These are phyloP conservation scores for Gobio gobio DNA, from an alignment of 2,113 vertebrate species.

Conservation along the genomic window DNA sequence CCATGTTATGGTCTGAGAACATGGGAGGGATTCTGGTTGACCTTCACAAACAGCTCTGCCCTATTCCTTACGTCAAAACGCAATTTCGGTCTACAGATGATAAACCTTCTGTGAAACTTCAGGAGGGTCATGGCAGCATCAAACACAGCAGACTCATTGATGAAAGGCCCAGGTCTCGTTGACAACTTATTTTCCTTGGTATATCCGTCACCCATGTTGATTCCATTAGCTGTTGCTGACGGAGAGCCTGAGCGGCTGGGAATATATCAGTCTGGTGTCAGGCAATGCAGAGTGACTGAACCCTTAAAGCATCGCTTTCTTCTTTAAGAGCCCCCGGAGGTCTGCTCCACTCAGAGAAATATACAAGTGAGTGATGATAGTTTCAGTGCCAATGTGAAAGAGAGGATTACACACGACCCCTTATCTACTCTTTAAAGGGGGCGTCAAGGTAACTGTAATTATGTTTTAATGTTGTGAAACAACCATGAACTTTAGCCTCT, in stretches of 20 bases:
- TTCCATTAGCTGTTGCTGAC: slow-evolving; percentile 64
- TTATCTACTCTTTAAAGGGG: slow-evolving; percentile 37
- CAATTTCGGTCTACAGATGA: slow-evolving; percentile 55
- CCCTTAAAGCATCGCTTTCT: slow-evolving; percentile 55
- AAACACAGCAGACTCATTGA: slow-evolving; percentile 49
- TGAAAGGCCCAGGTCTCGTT: slow-evolving; percentile 52
- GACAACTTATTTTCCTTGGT: slow-evolving; percentile 61
- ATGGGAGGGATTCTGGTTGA: slow-evolving; percentile 38
- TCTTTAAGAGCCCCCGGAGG: slow-evolving; percentile 47
- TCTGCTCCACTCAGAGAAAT: slow-evolving; percentile 52
- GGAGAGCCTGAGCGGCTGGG: slow-evolving; percentile 51
- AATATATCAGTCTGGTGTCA: slow-evolving; percentile 59
- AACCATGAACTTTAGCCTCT: slow-evolving; percentile 1
- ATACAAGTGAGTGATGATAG: slow-evolving; percentile 49
- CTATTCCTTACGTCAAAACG: slow-evolving; percentile 49
- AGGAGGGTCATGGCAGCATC: slow-evolving; percentile 53
- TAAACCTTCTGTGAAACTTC: slow-evolving; percentile 59
- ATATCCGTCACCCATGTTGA: slow-evolving; percentile 61
- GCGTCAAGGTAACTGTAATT: slow-evolving; percentile 29
- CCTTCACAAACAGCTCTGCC: slow-evolving; percentile 43
- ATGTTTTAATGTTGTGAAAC: not conserved
- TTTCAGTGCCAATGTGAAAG: slow-evolving; percentile 34
- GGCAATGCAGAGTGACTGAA: slow-evolving; percentile 54
- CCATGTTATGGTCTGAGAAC: slow-evolving; percentile 9
- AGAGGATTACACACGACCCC: not conserved